Evolutionary conservation across 2,113 vertebrate species (phyloP), one percentile per base, ranked within the genome.

Genomic region (Isichthys henryi): DNA sequence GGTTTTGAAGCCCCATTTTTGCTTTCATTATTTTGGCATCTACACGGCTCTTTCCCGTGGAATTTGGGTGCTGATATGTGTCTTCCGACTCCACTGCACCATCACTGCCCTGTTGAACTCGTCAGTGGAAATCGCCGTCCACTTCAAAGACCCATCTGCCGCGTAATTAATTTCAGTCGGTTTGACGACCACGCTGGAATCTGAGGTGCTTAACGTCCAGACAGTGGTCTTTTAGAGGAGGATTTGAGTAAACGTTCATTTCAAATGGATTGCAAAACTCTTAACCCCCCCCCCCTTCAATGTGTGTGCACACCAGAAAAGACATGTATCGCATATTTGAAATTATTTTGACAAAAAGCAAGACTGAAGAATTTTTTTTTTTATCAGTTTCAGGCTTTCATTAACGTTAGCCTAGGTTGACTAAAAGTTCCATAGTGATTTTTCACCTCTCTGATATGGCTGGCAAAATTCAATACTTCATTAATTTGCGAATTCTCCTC

Each of bases 141-240:
- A 53, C 86, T 90, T 90, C 87, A 46, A 19, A 46, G 50, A 53
- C 93, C 93, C 93, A 94, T 95, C 94, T 95, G 94, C 94, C 90
- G 91, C 66, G 91, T 95, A 95, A 96, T 96, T 94, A 95, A 94
- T 95, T 95, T 94, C 93, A 92, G 92, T 92, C 92, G 92, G 93
- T 93, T 91, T 89, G 90, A 93, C 92, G 91, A 93, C 91, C 17
- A 50, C 35, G 53, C 86, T 89, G 88, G 90, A 93, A 48, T 88
- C 43, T 92, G 90, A 91, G 91, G 92, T 94, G 92, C 95, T 95
- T 94, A 94, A 93, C 91, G 91, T 88, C 90, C 87, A 89, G 94
- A 95, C 92, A 88, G 27, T 88, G 21, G 89, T 89, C 92, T 92
- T 94, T 95, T 94, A 93, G 17, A 94, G 93, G 94, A 92, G 91